Evolutionary conservation across 2,797 vertebrate genomes (phyloP), one percentile per base, ranked within the genome.

Genomic region (Microchirus variegatus): DNA sequence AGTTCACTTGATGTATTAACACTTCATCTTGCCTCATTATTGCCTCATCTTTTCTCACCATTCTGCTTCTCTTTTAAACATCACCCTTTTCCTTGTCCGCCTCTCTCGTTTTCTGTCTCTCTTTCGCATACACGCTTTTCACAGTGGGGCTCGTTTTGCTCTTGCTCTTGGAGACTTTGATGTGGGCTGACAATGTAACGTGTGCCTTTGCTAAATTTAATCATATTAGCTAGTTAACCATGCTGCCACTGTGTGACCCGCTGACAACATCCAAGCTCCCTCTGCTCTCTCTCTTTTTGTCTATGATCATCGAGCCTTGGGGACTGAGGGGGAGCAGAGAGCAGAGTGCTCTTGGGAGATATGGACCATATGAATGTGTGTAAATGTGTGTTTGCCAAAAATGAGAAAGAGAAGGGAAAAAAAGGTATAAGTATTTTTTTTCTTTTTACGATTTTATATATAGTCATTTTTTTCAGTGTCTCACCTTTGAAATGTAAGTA

Each of bases 141-240:
- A 48, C 65, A 65, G 61, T 71, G 62, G 64, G 53, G 51, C 50
- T 75, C 52, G 26, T 75, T 84, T 73, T 78, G 64, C 73, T 78
- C 65, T 69, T 48, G 48, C 68, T 56, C 13, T 63, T 67, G 63
- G 59, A 74, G 60, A 86, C 87, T 90, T 90, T 91, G 84, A 92
- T 89, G 84, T 87, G 77, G 79, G 83, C 80, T 84, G 83, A 91
- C 83, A 85, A 90, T 91, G 89, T 84, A 83, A 85, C 83, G 87
- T 82, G 82, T 90, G 83, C 82, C 82, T 88, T 78, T 80, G 81
- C 78, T 89, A 81, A 87, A 92, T 88, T 74, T 88, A 90, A 91
- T 91, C 88, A 87, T 87, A 83, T 92, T 89, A 91, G 85, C 78
- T 87, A 79, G 86, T 88, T 91, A 89, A 89, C 85, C 85, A 75